phyloP scores from a whole-genome alignment of 1,140 invertebrate genomes.

The Aphis craccivora region DNA sequence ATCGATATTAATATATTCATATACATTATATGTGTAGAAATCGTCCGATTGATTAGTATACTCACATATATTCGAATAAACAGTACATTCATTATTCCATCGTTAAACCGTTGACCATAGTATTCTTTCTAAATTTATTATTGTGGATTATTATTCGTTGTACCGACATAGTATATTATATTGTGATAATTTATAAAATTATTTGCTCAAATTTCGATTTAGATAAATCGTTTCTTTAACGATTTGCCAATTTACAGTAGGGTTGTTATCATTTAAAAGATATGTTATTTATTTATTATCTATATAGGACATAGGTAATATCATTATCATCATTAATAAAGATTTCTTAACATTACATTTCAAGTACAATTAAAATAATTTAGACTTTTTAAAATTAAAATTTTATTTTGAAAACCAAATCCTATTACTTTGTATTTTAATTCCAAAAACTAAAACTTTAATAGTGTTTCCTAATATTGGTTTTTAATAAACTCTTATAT shows the following conservation, averaged over 20 bases:
- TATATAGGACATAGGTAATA: too few species aligned
- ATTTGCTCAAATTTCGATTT: not conserved
- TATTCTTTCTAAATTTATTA: not conserved
- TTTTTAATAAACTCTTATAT: too few species aligned
- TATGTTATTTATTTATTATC: not conserved
- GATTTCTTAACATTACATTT: too few species aligned
- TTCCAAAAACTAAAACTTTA: not conserved
- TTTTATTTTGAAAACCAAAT: too few species aligned
- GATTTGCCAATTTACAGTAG: not conserved
- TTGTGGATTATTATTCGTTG: not conserved
- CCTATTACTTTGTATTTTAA: not conserved
- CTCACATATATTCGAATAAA: not conserved
- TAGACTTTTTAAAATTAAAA: too few species aligned
- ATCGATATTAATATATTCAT: not conserved
- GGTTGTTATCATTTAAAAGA: not conserved
- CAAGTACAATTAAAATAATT: too few species aligned
- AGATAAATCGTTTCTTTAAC: not conserved
- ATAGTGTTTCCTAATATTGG: too few species aligned
- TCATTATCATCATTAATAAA: too few species aligned
- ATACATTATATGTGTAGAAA: not conserved
- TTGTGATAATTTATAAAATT: not conserved
- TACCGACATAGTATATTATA: not conserved
- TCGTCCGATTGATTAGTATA: not conserved
- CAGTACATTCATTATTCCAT: not conserved
- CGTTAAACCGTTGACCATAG: not conserved